Percentiles rank a stretch among this genome's conserved stretches.
Conservation (phyloP, 2,113 vertebrate genomes). For the Crotalus viridis region DNA sequence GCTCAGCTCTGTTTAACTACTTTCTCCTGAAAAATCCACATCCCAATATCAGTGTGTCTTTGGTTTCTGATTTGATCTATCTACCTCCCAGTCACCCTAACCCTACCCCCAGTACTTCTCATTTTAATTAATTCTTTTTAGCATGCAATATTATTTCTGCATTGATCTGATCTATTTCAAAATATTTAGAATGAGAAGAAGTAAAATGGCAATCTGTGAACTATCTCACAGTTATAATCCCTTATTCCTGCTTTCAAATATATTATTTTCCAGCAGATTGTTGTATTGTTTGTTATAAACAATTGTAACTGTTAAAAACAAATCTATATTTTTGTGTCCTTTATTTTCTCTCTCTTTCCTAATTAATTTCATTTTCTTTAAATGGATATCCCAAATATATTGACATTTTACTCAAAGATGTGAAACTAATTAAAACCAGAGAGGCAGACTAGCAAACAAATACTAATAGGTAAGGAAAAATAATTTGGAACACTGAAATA, state of each 20-base stretch:
- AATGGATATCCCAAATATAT: not conserved
- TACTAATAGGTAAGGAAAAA: not conserved
- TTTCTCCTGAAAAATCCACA: not conserved
- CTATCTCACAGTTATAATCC: not conserved
- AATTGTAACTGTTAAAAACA: not conserved
- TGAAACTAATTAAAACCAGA: not conserved
- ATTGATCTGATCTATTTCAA: not conserved
- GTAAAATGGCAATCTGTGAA: not conserved
- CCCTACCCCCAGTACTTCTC: not conserved
- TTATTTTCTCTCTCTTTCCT: not conserved
- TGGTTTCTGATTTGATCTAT: not conserved
- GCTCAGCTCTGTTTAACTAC: not conserved
- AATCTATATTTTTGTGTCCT: not conserved
- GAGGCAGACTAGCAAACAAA: not conserved
- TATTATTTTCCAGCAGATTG: not conserved
- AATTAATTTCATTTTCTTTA: not conserved
- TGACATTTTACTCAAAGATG: not conserved
- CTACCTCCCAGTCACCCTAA: not conserved
- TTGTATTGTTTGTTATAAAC: not conserved
- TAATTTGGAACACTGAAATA: not conserved
- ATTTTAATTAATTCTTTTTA: not conserved
- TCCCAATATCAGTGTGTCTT: not conserved
- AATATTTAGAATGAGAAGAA: not conserved
- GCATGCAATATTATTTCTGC: not conserved
- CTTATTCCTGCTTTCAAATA: not conserved